Base-by-base conservation (phyloP, 30 jellyfish, hydroid and myxozoan genomes). In the Turritopsis dohrnii region DNA sequence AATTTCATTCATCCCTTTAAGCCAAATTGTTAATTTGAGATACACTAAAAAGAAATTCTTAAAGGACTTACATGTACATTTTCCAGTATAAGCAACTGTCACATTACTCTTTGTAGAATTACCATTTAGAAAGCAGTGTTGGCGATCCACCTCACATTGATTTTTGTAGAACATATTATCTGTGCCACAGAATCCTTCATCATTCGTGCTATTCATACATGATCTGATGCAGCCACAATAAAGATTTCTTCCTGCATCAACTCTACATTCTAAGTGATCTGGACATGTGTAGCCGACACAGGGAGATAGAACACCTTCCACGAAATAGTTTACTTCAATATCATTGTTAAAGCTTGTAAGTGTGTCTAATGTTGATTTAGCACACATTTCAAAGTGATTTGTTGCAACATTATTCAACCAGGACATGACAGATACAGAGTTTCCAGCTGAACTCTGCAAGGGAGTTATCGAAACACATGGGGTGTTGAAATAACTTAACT, bases 41-140 rank as follows among this genome's bases (percentile, higher is more conserved):
- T n/a, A n/a, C n/a, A n/a, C n/a, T n/a, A n/a, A n/a, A n/a, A n/a
- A n/a, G n/a, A n/a, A n/a, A n/a, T n/a, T n/a, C n/a, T n/a, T n/a
- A n/a, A n/a, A n/a, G n/a, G n/a, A 53, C 87, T 53, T 80, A 80
- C 87, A n/a, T n/a, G 41, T 7, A 80, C 87, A 80, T 25, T 24
- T 65, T 65, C 87, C 87, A 18, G 19, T 1, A 80, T 80, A 52
- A 27, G 81, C 79, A 28, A 80, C 23, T 16, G 18, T 0, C 1
- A 71, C 81, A 28, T 71, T 26, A 16, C 24, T 53, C 18, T 65
- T 53, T n/a, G 18, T 16, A 30, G 20, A 31, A 52, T 31, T 80
- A 19, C 87, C 87, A 16, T 24, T 31, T 8, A 27, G 24, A 21
- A 23, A 20, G 52, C 87, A 80, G 23, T 53, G 79, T 1, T 21